Percentiles rank a stretch among this genome's conserved stretches.
Evolutionary conservation across 1,140 invertebrate genomes (phyloP).

Genomic region (Orchestia grillus): DNA sequence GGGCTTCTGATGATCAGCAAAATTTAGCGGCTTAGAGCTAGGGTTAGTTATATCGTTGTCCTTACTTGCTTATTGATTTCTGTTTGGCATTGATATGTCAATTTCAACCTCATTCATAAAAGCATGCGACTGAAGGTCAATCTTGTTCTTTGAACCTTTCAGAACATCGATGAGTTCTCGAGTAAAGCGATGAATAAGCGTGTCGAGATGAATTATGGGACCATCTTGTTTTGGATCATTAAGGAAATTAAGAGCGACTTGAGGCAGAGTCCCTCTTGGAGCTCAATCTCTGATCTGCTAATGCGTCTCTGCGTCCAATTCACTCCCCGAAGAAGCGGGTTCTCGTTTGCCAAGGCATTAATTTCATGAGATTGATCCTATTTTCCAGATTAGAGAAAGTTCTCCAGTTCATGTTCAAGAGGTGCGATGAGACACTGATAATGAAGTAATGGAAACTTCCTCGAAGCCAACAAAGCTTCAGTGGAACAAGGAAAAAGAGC

Average conservation of each 20-base stretch:
- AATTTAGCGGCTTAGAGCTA: too few species aligned
- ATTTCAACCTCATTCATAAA: too few species aligned
- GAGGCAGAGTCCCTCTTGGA: background rate
- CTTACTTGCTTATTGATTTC: too few species aligned
- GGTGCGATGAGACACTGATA: conserved; percentile 1
- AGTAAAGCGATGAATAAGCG: background rate
- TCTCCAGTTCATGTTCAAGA: conserved; percentile 8
- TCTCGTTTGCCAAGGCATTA: conserved; percentile 30
- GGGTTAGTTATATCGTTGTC: too few species aligned
- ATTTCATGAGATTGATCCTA: conserved; percentile 49
- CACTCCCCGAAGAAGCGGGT: background rate
- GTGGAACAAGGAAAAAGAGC: background rate
- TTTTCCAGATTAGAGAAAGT: conserved; percentile 41
- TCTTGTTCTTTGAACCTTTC: background rate
- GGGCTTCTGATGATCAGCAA: too few species aligned
- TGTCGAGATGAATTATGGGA: background rate
- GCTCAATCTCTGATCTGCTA: conserved; percentile 33
- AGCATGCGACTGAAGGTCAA: background rate
- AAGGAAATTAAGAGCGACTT: background rate
- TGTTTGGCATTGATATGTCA: too few species aligned
- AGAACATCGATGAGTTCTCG: background rate
- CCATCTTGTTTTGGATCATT: conserved; percentile 33
- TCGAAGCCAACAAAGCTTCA: background rate
- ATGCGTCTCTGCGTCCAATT: background rate
- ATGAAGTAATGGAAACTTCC: conserved; percentile 26